Evolutionary conservation across 2,797 vertebrate genomes (phyloP).

Genomic region (Uromys caudimaculatus): DNA sequence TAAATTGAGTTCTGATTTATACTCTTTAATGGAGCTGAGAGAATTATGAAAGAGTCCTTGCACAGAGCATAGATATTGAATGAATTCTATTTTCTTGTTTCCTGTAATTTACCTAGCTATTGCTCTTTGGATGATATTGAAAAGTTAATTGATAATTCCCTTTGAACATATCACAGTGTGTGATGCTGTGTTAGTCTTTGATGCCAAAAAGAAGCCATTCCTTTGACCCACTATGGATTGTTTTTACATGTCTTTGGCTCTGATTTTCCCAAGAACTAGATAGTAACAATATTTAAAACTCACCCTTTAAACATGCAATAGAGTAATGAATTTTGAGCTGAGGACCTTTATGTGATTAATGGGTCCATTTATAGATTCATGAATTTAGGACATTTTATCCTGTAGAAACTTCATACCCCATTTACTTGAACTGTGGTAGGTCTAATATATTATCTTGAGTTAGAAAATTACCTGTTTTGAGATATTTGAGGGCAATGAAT

Average conservation of each 20-base stretch:
- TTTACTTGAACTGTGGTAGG: neutral
- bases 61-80: neutral
- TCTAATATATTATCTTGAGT: neutral
- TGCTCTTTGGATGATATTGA: neutral
- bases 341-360: neutral
- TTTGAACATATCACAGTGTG: neutral
- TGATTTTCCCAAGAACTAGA: neutral
- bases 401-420: neutral
- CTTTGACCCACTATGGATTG: neutral
- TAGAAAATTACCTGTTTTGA: constrained; percentile 23
- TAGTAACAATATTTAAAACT: neutral
- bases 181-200: neutral
- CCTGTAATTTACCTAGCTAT: neutral
- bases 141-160: constrained; percentile 24
- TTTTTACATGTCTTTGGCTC: neutral
- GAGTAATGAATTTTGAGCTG: neutral
- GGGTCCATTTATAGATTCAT: neutral
- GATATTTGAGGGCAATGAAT: neutral
- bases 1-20: neutral
- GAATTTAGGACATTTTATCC: constrained; percentile 1
- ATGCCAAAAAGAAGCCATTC: neutral
- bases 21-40: neutral
- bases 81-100: neutral
- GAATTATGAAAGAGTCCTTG: neutral
- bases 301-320: neutral